Evolutionary conservation across 2,797 vertebrate genomes (phyloP), one percentile per base, ranked within the genome.

Genomic region (Peromyscus attwateri): DNA sequence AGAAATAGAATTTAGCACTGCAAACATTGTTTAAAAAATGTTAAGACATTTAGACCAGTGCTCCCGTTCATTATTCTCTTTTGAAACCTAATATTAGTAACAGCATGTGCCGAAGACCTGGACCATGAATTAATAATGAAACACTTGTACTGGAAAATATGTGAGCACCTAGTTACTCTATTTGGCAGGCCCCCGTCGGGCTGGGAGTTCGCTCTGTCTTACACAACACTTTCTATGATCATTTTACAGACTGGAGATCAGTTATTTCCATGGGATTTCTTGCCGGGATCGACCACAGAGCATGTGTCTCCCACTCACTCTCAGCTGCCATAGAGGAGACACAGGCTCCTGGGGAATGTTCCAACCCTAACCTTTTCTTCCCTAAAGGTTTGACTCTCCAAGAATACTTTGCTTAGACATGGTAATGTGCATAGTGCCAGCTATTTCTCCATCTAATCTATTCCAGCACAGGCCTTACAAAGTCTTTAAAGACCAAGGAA

Each of bases 31-130:
- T 98, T 98, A 89, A 98, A 98, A 98, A 98, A 98, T 97, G 97
- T 98, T 97, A 97, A 98, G 98, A 98, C 97, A 98, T 98, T 98
- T 98, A 98, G 97, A 93, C 98, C 96, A 95, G 97, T 98, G 97
- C 97, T 98, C 97, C 90, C 97, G 95, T 98, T 98, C 98, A 98
- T 98, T 98, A 98, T 95, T 97, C 98, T 98, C 98, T 92, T 97
- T 90, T 14, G 98, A 98, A 99, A 99, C 98, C 98, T 98, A 98
- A 98, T 98, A 99, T 98, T 98, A 98, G 98, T 98, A 98, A 98
- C 99, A 98, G 98, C 98, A 98, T 98, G 98, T 98, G 97, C 98
- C 10, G 91, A 98, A 98, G 98, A 98, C 98, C 98, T 98, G 98
- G 98, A 98, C 98, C 98, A 98, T 98, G 98, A 98, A 98, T 99